phyloP scores from a whole-genome alignment of 2,888 invertebrate genomes.

The Germaria angustata region DNA sequence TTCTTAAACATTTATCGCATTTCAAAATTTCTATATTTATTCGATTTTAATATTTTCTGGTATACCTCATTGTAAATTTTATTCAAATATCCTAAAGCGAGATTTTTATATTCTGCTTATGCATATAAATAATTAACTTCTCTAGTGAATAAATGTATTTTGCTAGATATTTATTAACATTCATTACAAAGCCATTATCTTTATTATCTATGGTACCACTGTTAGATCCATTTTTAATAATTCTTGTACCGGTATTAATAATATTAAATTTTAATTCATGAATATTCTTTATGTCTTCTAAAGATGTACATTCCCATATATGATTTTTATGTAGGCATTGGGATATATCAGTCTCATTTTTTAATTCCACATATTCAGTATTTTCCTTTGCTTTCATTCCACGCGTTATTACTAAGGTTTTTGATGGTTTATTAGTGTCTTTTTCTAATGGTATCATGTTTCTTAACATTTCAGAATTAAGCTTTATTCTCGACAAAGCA shows the following conservation, averaged over 20 bases:
- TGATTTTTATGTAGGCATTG: too few species aligned
- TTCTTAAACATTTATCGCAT: conserved; percentile 56
- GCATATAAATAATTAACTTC: conserved; percentile 36
- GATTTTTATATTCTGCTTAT: too few species aligned
- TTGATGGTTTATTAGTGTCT: too few species aligned
- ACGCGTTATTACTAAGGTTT: not conserved
- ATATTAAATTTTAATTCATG: conserved; percentile 16
- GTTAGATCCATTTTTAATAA: conserved; percentile 1
- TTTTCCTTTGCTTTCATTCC: too few species aligned
- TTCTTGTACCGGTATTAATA: not conserved
- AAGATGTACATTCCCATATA: conserved; percentile 18
- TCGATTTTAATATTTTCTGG: too few species aligned
- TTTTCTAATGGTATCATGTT: not conserved
- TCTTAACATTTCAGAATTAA: not conserved
- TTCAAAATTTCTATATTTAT: not conserved
- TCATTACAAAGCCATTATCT: conserved; percentile 21
- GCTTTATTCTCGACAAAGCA: not conserved
- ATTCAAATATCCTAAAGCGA: conserved; percentile 13
- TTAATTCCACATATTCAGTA: not conserved
- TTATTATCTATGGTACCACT: conserved; percentile 7
- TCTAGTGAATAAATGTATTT: conserved; percentile 37
- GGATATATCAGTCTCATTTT: too few species aligned
- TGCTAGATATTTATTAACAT: conserved; percentile 26
- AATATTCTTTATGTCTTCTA: too few species aligned
- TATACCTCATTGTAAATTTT: too few species aligned